Percentiles rank a stretch among this genome's conserved stretches.
Evolutionary conservation across 2,888 invertebrate species (phyloP).

Genomic region (Periphyllus acericola): DNA sequence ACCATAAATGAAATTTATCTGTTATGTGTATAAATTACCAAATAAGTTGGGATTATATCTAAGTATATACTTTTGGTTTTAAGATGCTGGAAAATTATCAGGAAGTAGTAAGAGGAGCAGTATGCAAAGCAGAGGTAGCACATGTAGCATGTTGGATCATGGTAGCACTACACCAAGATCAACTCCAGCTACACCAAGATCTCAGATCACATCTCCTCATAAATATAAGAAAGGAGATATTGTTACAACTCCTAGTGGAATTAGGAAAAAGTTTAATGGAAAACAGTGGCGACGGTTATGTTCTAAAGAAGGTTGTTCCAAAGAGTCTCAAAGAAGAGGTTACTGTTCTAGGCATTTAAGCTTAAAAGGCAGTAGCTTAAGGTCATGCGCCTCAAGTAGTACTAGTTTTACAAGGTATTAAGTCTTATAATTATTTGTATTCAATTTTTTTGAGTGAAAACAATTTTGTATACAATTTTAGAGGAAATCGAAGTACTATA

Average conservation of each 20-base stretch:
- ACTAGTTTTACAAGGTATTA: conserved; percentile 43
- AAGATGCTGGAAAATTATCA: conserved; percentile 77
- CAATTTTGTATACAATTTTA: conserved; percentile 41
- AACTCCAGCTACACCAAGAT: conserved; percentile 91
- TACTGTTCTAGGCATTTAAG: conserved; percentile 97
- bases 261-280: conserved; percentile 98
- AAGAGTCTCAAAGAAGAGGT: conserved; percentile 96
- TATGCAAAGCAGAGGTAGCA: conserved; percentile 91
- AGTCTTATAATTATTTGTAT: conserved; percentile 1
- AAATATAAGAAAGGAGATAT: conserved; percentile 99
- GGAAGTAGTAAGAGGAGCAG: conserved; percentile 90
- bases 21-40: no score
- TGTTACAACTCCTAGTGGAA: conserved; percentile 91
- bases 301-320: conserved; percentile 92
- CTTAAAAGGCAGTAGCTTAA: conserved; percentile 74
- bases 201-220: conserved; percentile 93
- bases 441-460: not conserved
- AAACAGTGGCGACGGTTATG: conserved; percentile 99
- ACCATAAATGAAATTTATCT: no score
- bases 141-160: conserved; percentile 83
- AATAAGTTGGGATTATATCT: no score
- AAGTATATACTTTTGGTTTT: conserved; percentile 26
- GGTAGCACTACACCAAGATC: conserved; percentile 87
- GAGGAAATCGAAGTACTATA: conserved; percentile 68
- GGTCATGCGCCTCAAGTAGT: conserved; percentile 62